These are phyloP conservation scores for Onychorhynchus coronatus DNA, from an alignment of 2,113 vertebrate genomes.

Conservation along the genomic window DNA sequence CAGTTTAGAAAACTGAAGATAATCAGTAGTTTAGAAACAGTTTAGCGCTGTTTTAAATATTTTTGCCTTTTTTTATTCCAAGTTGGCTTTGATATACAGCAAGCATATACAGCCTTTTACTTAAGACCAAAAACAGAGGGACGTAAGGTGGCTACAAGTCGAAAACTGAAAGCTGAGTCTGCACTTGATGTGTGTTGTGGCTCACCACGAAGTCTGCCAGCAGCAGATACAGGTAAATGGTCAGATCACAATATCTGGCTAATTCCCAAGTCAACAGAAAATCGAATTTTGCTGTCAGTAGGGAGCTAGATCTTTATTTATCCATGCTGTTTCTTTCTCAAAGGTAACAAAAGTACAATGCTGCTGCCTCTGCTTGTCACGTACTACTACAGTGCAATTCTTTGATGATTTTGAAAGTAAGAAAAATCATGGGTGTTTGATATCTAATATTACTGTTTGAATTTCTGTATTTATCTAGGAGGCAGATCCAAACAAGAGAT, in stretches of 20 bases:
- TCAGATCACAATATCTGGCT: not conserved
- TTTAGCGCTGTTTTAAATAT: not conserved
- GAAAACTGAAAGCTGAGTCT: constrained; percentile 54
- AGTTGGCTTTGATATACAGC: constrained; percentile 93
- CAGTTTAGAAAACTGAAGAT: not conserved
- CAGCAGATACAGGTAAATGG: constrained; percentile 63
- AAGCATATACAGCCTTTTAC: constrained; percentile 80
- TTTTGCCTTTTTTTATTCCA: constrained; percentile 12
- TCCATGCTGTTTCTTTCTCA: not conserved
- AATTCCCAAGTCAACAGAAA: not conserved
- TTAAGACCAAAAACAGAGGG: constrained; percentile 65
- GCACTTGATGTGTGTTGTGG: not conserved
- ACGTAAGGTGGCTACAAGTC: constrained; percentile 39
- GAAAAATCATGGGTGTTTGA: not conserved
- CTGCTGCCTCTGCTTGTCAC: not conserved
- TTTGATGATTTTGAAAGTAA: not conserved
- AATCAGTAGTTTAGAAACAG: not conserved
- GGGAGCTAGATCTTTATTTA: not conserved
- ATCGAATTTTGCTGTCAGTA: not conserved
- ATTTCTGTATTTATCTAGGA: constrained; percentile 46
- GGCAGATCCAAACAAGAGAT: constrained; percentile 25
- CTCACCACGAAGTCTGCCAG: not conserved
- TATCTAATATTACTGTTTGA: not conserved
- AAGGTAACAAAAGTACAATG: not conserved
- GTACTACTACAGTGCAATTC: not conserved